Conservation (phyloP, 2,888 invertebrate species). For the Drosophila pegasa region DNA sequence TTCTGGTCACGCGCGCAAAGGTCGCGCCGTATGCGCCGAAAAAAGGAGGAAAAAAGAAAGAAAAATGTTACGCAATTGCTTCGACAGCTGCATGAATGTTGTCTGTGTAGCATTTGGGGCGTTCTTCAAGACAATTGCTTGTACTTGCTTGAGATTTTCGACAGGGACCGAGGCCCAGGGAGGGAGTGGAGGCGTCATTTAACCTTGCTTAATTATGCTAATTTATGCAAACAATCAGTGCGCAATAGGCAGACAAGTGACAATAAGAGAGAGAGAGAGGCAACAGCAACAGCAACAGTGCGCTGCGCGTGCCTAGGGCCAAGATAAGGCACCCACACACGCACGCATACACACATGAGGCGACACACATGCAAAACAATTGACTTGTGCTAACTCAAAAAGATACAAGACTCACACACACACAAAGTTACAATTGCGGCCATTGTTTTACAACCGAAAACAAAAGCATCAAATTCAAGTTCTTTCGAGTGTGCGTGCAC, state of each 20-base stretch:
- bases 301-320: conserved; percentile 59
- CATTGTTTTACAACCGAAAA: conserved; percentile 74
- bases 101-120: conserved; percentile 12
- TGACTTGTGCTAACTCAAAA: conserved; percentile 70
- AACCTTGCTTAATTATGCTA: conserved; percentile 75
- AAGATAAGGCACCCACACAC: conserved; percentile 50
- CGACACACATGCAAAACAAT: conserved; percentile 69
- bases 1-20: conserved; percentile 66
- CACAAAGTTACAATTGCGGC: conserved; percentile 58
- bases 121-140: conserved; percentile 41
- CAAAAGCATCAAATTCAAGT: conserved; percentile 76
- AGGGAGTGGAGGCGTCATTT: conserved; percentile 19
- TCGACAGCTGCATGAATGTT: conserved; percentile 38
- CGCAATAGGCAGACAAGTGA: conserved; percentile 76
- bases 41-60: conserved; percentile 30
- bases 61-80: conserved; percentile 57
- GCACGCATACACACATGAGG: conserved; percentile 17
- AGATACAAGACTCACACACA: conserved; percentile 69
- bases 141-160: conserved; percentile 25
- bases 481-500: conserved; percentile 40
- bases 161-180: not conserved
- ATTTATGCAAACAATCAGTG: conserved; percentile 79
- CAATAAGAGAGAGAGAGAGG: conserved; percentile 59
- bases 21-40: conserved; percentile 32
- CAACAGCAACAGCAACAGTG: conserved; percentile 24